Evolutionary conservation across 37 sponge, comb jelly and placozoan genomes (phyloP), one percentile per base, ranked within the genome.

Genomic region (Spongia lamella): DNA sequence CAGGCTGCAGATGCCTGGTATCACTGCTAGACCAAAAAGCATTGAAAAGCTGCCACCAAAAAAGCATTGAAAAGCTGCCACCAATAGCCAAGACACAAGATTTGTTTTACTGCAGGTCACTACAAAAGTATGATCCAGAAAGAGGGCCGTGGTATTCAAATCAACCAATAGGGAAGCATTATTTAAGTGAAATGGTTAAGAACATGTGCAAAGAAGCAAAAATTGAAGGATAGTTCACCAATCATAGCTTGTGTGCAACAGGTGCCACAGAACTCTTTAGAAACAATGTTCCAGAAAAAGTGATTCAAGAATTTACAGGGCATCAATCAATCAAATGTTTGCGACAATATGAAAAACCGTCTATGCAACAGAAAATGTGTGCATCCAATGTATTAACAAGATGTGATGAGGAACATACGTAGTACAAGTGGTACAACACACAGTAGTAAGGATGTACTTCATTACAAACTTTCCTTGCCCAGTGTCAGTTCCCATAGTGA

Each of bases 241-340:
- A 64, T n/a, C 66, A 64, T 31, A 64, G 66, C 36, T 31, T 64
- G 66, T 11, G 66, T 13, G 66, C 66, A 7, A 64, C 66, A 7
- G 66, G 66, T 7, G 66, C 66, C 20, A 64, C 66, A 7, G 5
- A 31, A 5, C 37, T 64, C 11, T 64, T 32, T 31, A 6, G n/a
- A 19, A 6, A 6, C 11, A 16, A 59, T 20, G 61, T 59, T 16
- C 61, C 61, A 16, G 61, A 59, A 29, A 59, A 59, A 17, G 37
- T 64, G 20, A 64, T 64, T 64, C 66, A 64, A 31, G 36, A 64
- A 31, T 31, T 25, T n/a, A 64, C 66, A 37, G 66, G 66, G 15
- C 66, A 64, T n/a, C 61, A 17, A 17, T 60, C 61, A 26, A 9
- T 60, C 27, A 60, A 64, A n/a, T 13, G 66, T n/a, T n/a, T 64